phyloP scores from a whole-genome alignment of 2,113 vertebrate genomes.

The Calidris pygmaea region DNA sequence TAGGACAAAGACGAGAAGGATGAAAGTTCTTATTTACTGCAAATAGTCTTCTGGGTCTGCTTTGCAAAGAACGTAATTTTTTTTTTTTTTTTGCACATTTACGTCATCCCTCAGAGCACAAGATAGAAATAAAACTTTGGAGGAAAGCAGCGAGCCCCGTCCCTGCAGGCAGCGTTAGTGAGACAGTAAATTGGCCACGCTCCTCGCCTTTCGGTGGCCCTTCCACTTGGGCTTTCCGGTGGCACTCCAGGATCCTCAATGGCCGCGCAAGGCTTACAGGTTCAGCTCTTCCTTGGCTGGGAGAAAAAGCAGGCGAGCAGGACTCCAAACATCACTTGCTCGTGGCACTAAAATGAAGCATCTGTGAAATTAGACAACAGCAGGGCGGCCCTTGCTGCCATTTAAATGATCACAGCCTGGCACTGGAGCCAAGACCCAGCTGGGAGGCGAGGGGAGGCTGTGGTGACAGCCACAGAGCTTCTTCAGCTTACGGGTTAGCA shows the following conservation, averaged over 20 bases:
- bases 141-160: not conserved
- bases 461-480: not conserved
- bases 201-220: not conserved
- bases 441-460: not conserved
- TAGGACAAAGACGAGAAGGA: not conserved
- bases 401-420: not conserved
- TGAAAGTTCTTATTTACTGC: not conserved
- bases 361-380: not conserved
- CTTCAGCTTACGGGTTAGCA: not conserved
- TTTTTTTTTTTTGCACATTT: not conserved
- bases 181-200: not conserved
- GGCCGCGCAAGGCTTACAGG: not conserved
- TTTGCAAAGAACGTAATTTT: not conserved
- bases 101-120: not conserved
- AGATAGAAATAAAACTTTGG: not conserved
- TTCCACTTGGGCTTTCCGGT: not conserved
- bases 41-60: not conserved
- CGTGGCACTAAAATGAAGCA: not conserved
- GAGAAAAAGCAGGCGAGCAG: not conserved
- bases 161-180: fast-evolving
- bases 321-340: not conserved
- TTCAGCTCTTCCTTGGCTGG: not conserved
- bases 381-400: not conserved
- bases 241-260: not conserved
- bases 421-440: not conserved